Evolutionary conservation across 1,140 invertebrate genomes (phyloP), one percentile per base, ranked within the genome.

Genomic region (Papilio polyxenes): DNA sequence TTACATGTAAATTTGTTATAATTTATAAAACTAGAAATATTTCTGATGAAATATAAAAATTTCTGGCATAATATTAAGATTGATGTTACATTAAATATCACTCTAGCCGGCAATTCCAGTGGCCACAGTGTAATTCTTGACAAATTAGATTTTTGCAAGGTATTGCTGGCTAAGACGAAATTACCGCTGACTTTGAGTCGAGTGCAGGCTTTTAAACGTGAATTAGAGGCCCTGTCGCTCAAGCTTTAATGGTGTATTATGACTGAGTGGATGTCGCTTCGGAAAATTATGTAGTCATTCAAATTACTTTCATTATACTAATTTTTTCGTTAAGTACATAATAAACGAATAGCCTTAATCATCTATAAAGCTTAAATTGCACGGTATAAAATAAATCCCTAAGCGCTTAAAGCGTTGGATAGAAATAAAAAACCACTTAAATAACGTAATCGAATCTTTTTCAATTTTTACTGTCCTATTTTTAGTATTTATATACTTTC

Each of bases 141-240:
- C 88, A 94, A 94, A 94, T 94, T 94, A 93, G 92, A 93, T 94
- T 94, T 93, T 93, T 92, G 90, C 88, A 86, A 87, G 89, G 89
- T 90, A 91, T 93, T 91, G 87, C 90, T 89, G 87, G 91, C 88
- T 93, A 90, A 93, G 92, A 92, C 93, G 89, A 94, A 94, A 94
- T 94, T 93, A 93, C 86, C 87, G 89, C 85, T 91, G 93, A 94
- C 93, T 94, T 93, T 89, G 90, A 94, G 85, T 91, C 88, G 87
- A 94, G 93, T 94, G 93, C 93, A 94, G 90, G 93, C 93, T 94
- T 93, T 94, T 94, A 94, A 92, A 92, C 89, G 88, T 89, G 91
- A 93, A 93, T 93, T 93, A 94, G 90, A 92, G 91, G 88, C 89
- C 88, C 83, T 83, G 92, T 92, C 92, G 87, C 91, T 93, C 91